Percentiles rank a stretch among this genome's conserved stretches.
phyloP scores from a whole-genome alignment of 2,797 vertebrate species.

The Xiphorhynchus erythropygius region DNA sequence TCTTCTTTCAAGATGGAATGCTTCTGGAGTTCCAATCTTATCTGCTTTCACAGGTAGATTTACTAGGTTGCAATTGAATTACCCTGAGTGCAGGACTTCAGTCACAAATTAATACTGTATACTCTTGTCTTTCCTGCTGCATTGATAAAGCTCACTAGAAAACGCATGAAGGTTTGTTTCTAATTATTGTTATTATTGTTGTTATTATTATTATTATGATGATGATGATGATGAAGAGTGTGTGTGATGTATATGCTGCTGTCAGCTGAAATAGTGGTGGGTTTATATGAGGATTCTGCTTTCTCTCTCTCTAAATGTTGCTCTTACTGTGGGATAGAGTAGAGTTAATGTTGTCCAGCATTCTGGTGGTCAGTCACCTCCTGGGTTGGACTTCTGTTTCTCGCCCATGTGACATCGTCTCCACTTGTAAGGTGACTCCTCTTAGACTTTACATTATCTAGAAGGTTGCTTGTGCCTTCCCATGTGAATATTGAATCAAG shows the following conservation, averaged over 20 bases:
- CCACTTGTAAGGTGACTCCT: neutral
- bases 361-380: neutral
- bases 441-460: neutral
- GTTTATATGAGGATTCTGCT: neutral
- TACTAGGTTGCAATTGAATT: neutral
- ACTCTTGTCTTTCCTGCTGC: neutral
- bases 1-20: constrained; percentile 49
- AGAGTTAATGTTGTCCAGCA: neutral
- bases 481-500: neutral
- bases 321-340: neutral
- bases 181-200: neutral
- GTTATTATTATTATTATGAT: neutral
- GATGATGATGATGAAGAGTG: neutral
- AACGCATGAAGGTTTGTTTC: neutral
- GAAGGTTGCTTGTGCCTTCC: neutral
- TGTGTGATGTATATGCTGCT: neutral
- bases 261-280: neutral
- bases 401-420: neutral
- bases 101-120: neutral
- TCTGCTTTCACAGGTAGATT: constrained; percentile 15
- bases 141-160: neutral
- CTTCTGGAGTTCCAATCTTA: constrained; percentile 53
- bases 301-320: neutral
- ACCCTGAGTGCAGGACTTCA: neutral
- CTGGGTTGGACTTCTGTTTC: neutral